Base-by-base conservation (phyloP, 1,140 invertebrate genomes). In the Aphaenogaster ashmeadi region DNA sequence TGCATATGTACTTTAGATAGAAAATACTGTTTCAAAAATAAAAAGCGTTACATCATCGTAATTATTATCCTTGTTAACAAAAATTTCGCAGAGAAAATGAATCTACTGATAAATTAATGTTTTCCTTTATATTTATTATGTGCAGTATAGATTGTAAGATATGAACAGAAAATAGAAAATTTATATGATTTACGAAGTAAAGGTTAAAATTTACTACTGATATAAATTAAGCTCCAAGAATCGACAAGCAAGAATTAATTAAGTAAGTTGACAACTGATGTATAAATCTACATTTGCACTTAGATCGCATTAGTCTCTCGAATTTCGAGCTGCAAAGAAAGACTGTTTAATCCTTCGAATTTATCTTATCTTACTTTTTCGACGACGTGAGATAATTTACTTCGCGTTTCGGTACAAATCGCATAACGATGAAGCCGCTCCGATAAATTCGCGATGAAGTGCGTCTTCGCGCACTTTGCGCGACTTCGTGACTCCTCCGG, bases 401-500 rank as follows among this genome's bases (percentile, higher is more conserved):
- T 69, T 69, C 18, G 52, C 44, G 33, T 44, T 66, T 72, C 27
- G 36, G 4, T 60, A 36, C 0, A 84, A 60, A 60, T 84, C 33
- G 66, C 18, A 36, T 83, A 74, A 58, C 38, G 52, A 62, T 72
- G n/a, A 60, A 60, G 41, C 50, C 75, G 58, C 11, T 21, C 54
- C 66, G 66, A 33, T 81, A 38, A 38, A 75, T 84, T 84, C 54
- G 54, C 41, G 41, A n/a, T 47, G 71, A 84, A 84, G 69, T 50
- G 66, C 66, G 66, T 84, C 69, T 27, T 74, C 69, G 80, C 54
- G 69, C 54, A 84, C 52, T 60, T 84, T 47, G 67, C 27, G 54
- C 52, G 80, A 84, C 69, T 84, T 84, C 27, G 81, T 47, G 81
- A 56, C 64, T 79, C 36, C 38, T 81, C 50, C 21, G 66, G 36